Evolutionary conservation across 1,140 invertebrate genomes (phyloP), one percentile per base, ranked within the genome.

Genomic region (Conopomorpha cramerella): DNA sequence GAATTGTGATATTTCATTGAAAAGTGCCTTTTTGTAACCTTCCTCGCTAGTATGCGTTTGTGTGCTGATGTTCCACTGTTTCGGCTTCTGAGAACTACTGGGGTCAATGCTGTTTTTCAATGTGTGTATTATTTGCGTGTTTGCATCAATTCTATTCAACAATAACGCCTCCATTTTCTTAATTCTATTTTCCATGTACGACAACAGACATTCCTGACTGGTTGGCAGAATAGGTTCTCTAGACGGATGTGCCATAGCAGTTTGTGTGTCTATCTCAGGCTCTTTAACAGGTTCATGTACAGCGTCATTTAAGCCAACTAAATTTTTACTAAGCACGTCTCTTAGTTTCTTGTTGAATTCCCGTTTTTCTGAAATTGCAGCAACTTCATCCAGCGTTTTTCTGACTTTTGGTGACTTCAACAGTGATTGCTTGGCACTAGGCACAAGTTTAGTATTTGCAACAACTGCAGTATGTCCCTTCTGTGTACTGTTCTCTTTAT

Each of bases 341-440:
- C 51, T 56, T 34, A 76, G 38, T 39, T 60, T 68, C 56, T 62
- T 72, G 43, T 72, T 72, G 34, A 72, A 72, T 37, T 65, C 51
- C 39, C 71, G 54, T 30, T 76, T 76, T 41, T 59, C 42, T 42
- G 60, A 45, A 34, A 72, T 76, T 35, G 45, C 51, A 28, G 67
- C 71, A 29, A 54, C 30, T 41, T 61, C 62, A 42, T 70, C 59
- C 18, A 23, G 15, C 4, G 8, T n/a, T 16, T 28, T 38, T 3
- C 11, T 31, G 14, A 16, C 19, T 34, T 30, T 34, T 39, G 8
- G 18, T 3, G 6, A 39, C 4, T 4, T n/a, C n/a, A n/a, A n/a
- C n/a, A n/a, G n/a, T n/a, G n/a, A n/a, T n/a, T n/a, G n/a, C n/a
- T n/a, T n/a, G n/a, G n/a, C n/a, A n/a, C n/a, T n/a, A n/a, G n/a